Evolutionary conservation across 2,888 invertebrate genomes (phyloP).

Genomic region (Portevinia maculata): DNA sequence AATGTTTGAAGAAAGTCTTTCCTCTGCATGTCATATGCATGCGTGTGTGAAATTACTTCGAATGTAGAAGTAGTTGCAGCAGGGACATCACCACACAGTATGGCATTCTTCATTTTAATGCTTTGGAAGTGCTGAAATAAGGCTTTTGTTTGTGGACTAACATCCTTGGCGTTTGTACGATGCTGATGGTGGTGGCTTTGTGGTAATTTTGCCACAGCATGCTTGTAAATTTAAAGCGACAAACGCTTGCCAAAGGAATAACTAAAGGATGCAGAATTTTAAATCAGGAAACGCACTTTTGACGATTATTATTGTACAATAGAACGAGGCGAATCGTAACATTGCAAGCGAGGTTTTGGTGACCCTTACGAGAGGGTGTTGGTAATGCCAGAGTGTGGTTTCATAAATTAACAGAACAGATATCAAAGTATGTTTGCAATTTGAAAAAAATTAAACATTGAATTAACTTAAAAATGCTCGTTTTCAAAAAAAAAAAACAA

Average conservation of each 20-base stretch:
- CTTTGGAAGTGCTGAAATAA: constrained; percentile 19
- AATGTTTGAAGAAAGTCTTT: constrained; percentile 57
- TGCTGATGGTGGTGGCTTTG: constrained; percentile 26
- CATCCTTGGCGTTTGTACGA: constrained; percentile 17
- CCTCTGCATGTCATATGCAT: constrained; percentile 31
- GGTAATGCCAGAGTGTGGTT: no score
- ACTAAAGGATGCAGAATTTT: constrained; percentile 2
- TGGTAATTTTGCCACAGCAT: constrained; percentile 27
- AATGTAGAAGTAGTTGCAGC: constrained; percentile 1
- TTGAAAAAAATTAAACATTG: no score
- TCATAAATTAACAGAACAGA: no score
- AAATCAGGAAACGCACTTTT: constrained; percentile 3
- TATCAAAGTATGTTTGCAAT: no score
- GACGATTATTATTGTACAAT: constrained; percentile 5
- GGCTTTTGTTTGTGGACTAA: constrained; percentile 10
- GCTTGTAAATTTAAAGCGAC: constrained; percentile 22
- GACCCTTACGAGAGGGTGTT: no score
- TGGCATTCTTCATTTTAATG: constrained; percentile 17
- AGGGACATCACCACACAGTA: not conserved
- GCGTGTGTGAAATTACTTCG: constrained; percentile 52
- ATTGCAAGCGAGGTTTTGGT: no score
- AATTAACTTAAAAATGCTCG: no score
- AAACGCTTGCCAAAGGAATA: constrained; percentile 16
- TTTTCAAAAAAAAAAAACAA: no score
- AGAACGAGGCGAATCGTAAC: not conserved